A percentile compares a stretch with the other conserved stretches of the same genome.
phyloP scores from a whole-genome alignment of 2,113 vertebrate species.

The Peromyscus maniculatus region DNA sequence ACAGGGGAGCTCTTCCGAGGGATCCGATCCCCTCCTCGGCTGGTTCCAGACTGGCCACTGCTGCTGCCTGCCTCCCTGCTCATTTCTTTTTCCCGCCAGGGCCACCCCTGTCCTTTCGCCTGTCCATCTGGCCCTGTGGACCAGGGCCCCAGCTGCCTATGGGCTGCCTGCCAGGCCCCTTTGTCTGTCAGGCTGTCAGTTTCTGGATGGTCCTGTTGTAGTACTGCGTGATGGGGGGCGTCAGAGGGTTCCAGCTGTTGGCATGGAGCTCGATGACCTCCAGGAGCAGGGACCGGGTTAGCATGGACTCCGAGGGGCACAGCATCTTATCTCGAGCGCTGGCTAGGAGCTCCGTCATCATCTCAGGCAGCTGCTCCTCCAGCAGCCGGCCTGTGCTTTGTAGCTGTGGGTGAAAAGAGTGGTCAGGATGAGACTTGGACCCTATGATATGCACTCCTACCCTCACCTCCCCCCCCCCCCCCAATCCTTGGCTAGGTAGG shows the following conservation, averaged over 20 bases:
- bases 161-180: slow-evolving; percentile 82
- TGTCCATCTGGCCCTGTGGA: slow-evolving; percentile 80
- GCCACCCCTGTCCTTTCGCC: slow-evolving; percentile 81
- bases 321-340: slow-evolving; percentile 98
- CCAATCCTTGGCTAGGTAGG: neutral
- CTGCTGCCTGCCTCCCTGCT: slow-evolving; percentile 57
- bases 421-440: neutral
- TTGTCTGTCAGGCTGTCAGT: slow-evolving; percentile 93
- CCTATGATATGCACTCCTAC: rapidly evolving
- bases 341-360: slow-evolving; percentile 97
- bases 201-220: slow-evolving; percentile 99
- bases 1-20: slow-evolving; percentile 64
- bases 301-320: slow-evolving; percentile 95
- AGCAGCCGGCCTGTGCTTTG: slow-evolving; percentile 96
- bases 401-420: slow-evolving; percentile 88
- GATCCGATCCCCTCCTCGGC: slow-evolving; percentile 47
- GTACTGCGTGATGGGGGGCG: slow-evolving; percentile 96
- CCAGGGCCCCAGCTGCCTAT: slow-evolving; percentile 85
- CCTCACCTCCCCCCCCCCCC: rapidly evolving
- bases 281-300: slow-evolving; percentile 97
- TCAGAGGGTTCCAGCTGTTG: slow-evolving; percentile 98
- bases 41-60: slow-evolving; percentile 52
- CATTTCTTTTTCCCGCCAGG: slow-evolving; percentile 71
- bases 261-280: slow-evolving; percentile 99
- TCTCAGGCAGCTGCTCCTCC: slow-evolving; percentile 98